Percentiles rank a stretch among this genome's conserved stretches.
phyloP scores from a whole-genome alignment of 2,888 invertebrate genomes.

The Harpagoxenus sublaevis region DNA sequence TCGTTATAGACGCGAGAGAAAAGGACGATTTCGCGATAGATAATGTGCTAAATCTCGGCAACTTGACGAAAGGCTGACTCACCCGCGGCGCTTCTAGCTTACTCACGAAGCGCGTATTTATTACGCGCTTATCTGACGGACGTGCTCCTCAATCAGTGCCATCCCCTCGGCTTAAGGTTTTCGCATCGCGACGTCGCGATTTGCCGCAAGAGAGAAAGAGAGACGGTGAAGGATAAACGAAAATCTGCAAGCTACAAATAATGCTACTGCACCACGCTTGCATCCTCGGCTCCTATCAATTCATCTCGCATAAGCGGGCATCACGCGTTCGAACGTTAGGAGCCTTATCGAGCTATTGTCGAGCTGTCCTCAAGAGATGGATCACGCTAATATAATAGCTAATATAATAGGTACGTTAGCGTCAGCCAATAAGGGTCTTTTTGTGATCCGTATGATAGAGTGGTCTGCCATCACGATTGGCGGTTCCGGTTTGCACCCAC shows the following conservation, averaged over 20 bases:
- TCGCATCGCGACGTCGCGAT: constrained; percentile 40
- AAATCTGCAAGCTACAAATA: constrained; percentile 54
- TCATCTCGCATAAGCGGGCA: constrained; percentile 41
- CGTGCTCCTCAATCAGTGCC: constrained; percentile 71
- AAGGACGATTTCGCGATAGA: constrained; percentile 56
- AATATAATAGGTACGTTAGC: constrained; percentile 81
- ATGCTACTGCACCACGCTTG: constrained; percentile 33
- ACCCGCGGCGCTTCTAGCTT: constrained; percentile 76
- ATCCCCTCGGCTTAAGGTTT: constrained; percentile 47
- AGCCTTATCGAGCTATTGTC: constrained; percentile 82
- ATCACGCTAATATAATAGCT: constrained; percentile 78
- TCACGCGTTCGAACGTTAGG: constrained; percentile 65
- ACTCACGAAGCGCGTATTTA: constrained; percentile 81
- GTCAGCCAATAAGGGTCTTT: constrained; percentile 84
- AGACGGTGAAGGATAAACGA: constrained; percentile 10
- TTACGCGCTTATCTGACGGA: constrained; percentile 78
- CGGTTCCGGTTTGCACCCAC: constrained; percentile 59
- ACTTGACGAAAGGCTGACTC: constrained; percentile 76
- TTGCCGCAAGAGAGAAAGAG: neutral
- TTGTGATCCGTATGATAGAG: constrained; percentile 82
- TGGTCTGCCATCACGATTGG: constrained; percentile 66
- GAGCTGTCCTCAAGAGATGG: constrained; percentile 82
- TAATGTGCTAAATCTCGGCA: constrained; percentile 67
- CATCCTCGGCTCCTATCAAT: constrained; percentile 42
- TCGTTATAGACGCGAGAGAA: constrained; percentile 31